Base-by-base conservation (phyloP, 2,888 invertebrate species). In the Epirrhoe alternata region DNA sequence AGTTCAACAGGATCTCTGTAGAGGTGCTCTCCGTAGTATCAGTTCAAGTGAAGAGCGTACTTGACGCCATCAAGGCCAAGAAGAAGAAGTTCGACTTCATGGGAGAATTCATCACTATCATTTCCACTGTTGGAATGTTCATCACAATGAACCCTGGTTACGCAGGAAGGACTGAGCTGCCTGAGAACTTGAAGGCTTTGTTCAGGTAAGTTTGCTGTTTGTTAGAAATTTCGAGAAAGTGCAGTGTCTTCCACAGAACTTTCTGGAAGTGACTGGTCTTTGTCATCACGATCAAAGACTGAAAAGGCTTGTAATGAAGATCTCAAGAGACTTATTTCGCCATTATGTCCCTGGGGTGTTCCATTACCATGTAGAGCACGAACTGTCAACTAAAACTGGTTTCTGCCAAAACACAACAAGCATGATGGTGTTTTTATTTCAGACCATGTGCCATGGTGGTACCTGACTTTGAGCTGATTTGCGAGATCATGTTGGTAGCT, bases 391-490 rank as follows among this genome's bases (percentile, higher is more conserved):
- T 12, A 6, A 5, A 5, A 6, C 31, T 6, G 31, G 5, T 31
- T 31, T 31, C 31, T 31, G 31, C 3, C 38, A 42, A 14, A 35
- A n/a, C 45, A 55, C 16, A 0, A 55, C 35, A 47, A 2, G 17
- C n/a, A n/a, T n/a, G 7, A 8, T 57, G 7, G 14, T 14, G 12
- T 33, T 24, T n/a, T 35, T 54, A 6, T 64, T 14, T 33, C 82
- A 97, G 98, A 80, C 98, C 99, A 0, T 99, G 98, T 86, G 98
- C 98, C 64, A 99, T 99, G 99, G 98, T 99, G 10, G 98, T 99
- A 12, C 99, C 99, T 0, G 99, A 99, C 89, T 98, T 98, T 88
- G 98, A 98, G 77, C 86, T 99, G 80, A 99, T 99, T 86, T 98
- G 98, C 88, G 98, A 99, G 94, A 99, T 99, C 86, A 98, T 98